Percentiles rank a stretch among this genome's conserved stretches.
phyloP scores from a whole-genome alignment of 2,888 invertebrate genomes.

The Phyllotreta striolata region DNA sequence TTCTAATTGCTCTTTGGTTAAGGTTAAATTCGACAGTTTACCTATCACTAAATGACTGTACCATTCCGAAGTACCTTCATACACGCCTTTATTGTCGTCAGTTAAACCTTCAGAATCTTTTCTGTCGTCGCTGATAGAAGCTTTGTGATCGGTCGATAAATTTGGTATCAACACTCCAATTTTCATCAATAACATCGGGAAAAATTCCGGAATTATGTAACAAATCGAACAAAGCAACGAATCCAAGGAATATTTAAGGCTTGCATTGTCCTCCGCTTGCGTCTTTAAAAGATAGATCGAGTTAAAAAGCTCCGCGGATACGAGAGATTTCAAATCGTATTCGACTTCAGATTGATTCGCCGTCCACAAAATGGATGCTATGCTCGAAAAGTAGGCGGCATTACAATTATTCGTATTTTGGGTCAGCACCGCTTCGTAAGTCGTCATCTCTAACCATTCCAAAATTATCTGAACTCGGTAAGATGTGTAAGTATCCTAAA shows the following conservation, averaged over 20 bases:
- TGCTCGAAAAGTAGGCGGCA: slow-evolving; percentile 75
- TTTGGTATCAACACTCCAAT: slow-evolving; percentile 71
- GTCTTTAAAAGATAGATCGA: slow-evolving; percentile 80
- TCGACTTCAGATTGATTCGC: slow-evolving; percentile 70
- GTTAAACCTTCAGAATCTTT: slow-evolving; percentile 69
- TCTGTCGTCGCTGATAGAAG: slow-evolving; percentile 69
- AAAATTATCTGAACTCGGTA: slow-evolving; percentile 74
- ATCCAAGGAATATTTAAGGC: slow-evolving; percentile 85
- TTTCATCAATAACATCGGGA: slow-evolving; percentile 75
- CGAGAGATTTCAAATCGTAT: slow-evolving; percentile 71
- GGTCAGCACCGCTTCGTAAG: slow-evolving; percentile 61
- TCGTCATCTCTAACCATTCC: slow-evolving; percentile 74
- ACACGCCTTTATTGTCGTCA: slow-evolving; percentile 71
- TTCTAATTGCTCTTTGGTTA: slow-evolving; percentile 73
- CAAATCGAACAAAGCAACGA: slow-evolving; percentile 86
- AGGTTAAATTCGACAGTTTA: slow-evolving; percentile 65
- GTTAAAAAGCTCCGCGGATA: slow-evolving; percentile 80
- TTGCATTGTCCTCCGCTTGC: slow-evolving; percentile 72
- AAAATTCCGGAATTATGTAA: slow-evolving; percentile 81
- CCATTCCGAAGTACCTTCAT: slow-evolving; percentile 65
- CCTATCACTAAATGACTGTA: slow-evolving; percentile 67
- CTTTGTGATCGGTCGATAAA: slow-evolving; percentile 62
- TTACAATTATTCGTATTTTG: slow-evolving; percentile 58
- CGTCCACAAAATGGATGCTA: slow-evolving; percentile 83
- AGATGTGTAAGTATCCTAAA: slow-evolving; percentile 65